Evolutionary conservation across 2,113 vertebrate genomes (phyloP).

Genomic region (Saguinus midas): DNA sequence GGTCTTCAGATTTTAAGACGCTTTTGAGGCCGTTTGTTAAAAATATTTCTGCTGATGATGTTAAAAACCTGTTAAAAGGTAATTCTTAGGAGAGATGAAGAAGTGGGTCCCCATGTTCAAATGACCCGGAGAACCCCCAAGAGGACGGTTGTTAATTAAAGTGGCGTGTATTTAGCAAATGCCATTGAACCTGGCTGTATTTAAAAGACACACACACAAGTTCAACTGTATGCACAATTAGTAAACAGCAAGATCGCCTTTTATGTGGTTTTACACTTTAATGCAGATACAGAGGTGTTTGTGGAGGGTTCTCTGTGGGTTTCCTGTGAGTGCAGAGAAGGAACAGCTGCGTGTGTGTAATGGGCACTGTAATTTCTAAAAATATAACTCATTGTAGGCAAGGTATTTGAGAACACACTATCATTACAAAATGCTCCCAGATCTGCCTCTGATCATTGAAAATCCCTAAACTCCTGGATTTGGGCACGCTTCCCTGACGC

Average conservation of each 20-base stretch:
- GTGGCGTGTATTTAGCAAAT: too few relatives aligned
- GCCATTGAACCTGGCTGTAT: too few relatives aligned
- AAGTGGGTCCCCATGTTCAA: too few relatives aligned
- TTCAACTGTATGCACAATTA: background rate
- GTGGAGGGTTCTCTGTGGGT: background rate
- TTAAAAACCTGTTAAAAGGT: too few relatives aligned
- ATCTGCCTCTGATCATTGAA: background rate
- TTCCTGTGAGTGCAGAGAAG: background rate
- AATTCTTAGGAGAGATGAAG: too few relatives aligned
- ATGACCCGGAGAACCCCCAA: too few relatives aligned
- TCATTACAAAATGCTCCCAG: background rate
- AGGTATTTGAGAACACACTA: background rate
- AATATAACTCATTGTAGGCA: background rate
- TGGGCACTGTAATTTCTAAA: background rate
- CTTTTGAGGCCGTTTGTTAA: too few relatives aligned
- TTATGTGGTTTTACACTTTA: background rate
- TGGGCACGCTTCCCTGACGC: background rate
- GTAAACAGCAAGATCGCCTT: background rate
- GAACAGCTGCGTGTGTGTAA: background rate
- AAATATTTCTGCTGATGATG: too few relatives aligned
- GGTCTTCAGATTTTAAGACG: too few relatives aligned
- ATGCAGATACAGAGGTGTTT: background rate
- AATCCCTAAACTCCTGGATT: background rate
- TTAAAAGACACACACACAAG: background rate
- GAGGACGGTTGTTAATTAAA: too few relatives aligned